These are phyloP conservation scores for Neoascia interrupta DNA, from an alignment of 2,888 invertebrate species.

Conservation along the genomic window DNA sequence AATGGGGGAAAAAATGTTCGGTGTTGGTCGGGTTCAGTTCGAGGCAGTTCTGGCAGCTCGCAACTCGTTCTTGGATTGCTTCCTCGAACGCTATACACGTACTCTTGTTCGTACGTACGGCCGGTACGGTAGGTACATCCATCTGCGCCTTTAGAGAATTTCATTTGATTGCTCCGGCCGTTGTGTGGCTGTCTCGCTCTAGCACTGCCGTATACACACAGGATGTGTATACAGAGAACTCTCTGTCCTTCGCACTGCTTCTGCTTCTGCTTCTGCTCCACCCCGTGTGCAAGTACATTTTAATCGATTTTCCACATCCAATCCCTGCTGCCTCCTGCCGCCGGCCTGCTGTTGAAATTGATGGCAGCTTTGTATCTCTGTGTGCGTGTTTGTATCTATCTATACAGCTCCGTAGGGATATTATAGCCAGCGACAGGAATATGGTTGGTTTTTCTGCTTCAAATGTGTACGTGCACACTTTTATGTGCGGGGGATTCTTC, in stretches of 20 bases:
- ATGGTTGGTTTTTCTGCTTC: slow-evolving; percentile 20
- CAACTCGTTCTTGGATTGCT: too few species aligned
- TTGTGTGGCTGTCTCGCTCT: slow-evolving; percentile 25
- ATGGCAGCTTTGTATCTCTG: slow-evolving; percentile 20
- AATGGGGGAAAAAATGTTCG: slow-evolving; percentile 1
- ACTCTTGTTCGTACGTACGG: too few species aligned
- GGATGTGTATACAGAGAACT: slow-evolving; percentile 4
- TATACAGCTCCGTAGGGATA: slow-evolving; percentile 20
- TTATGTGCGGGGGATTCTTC: slow-evolving; percentile 34
- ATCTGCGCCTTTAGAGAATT: slow-evolving; percentile 66
- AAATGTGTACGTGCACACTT: slow-evolving; percentile 1
- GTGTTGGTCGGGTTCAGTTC: slow-evolving; percentile 45
- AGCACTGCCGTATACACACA: slow-evolving; percentile 8
- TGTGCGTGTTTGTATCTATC: slow-evolving; percentile 40
- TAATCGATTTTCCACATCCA: slow-evolving; percentile 78
- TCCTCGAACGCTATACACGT: too few species aligned
- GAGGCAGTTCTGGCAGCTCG: too few species aligned
- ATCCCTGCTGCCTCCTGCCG: slow-evolving; percentile 70
- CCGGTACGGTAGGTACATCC: slow-evolving; percentile 56
- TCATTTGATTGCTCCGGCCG: slow-evolving; percentile 52
- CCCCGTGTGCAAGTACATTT: slow-evolving; percentile 72
- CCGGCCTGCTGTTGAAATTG: slow-evolving; percentile 20
- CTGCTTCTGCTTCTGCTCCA: too few species aligned
- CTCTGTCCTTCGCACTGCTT: slow-evolving; percentile 57
- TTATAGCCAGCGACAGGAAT: too few species aligned